A percentile compares a stretch with the other conserved stretches of the same genome.
Conservation (phyloP, 2,113 vertebrate genomes). For the Atlantisia rogersi region DNA sequence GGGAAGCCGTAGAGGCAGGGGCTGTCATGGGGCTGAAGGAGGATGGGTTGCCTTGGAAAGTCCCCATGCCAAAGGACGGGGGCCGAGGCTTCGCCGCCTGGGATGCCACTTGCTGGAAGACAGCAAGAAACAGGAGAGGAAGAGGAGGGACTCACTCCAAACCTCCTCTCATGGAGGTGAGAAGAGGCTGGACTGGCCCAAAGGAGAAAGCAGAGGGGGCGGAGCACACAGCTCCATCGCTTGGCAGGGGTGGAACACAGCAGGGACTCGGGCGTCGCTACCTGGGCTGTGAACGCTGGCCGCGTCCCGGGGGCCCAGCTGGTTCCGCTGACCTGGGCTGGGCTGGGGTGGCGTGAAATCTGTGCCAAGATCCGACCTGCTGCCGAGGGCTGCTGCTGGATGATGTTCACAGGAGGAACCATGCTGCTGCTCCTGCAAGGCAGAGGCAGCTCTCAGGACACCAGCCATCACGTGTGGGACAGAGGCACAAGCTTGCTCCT, state of each 20-base stretch:
- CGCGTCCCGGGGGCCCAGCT: constrained; percentile 78
- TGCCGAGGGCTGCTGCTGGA: constrained; percentile 79
- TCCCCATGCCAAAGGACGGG: constrained; percentile 71
- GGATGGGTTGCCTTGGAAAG: constrained; percentile 67
- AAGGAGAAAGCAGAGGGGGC: fast-evolving
- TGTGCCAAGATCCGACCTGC: constrained; percentile 89
- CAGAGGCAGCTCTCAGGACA: neutral
- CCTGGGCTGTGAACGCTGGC: constrained; percentile 88
- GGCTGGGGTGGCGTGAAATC: constrained; percentile 87
- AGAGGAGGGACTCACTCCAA: fast-evolving
- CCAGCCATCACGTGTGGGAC: fast-evolving
- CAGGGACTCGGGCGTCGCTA: neutral
- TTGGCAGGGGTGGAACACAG: neutral
- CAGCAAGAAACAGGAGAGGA: neutral
- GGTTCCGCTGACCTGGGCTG: constrained; percentile 75
- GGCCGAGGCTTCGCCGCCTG: constrained; percentile 73
- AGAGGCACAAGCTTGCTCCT: neutral
- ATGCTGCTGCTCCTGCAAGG: constrained; percentile 77
- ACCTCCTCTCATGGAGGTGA: fast-evolving
- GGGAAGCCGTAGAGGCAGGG: constrained; percentile 20
- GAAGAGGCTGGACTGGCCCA: fast-evolving
- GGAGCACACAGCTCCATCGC: fast-evolving
- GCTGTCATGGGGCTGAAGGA: constrained; percentile 77
- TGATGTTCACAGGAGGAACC: constrained; percentile 74
- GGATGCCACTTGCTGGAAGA: constrained; percentile 59